Evolutionary conservation across 2,797 vertebrate species (phyloP).

Genomic region (Momotus momota): DNA sequence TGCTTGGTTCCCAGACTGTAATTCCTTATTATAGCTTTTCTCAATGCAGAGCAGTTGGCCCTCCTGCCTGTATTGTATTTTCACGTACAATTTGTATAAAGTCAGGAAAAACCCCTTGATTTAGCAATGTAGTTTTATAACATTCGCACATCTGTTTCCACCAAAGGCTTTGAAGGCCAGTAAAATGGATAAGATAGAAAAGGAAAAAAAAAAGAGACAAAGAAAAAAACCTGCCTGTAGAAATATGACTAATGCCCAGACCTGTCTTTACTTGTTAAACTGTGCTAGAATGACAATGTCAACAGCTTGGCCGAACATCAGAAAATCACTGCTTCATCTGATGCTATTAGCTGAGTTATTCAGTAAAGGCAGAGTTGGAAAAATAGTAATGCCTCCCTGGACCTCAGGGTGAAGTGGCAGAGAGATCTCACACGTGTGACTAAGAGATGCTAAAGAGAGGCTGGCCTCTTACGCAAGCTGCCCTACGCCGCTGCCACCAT

Average conservation of each 20-base stretch:
- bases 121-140: neutral
- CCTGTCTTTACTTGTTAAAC: slow-evolving; percentile 51
- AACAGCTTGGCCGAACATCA: slow-evolving; percentile 54
- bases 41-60: neutral
- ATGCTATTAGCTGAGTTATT: neutral
- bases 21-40: neutral
- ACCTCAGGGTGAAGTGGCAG: neutral
- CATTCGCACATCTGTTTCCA: slow-evolving; percentile 34
- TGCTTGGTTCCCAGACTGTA: neutral
- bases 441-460: neutral
- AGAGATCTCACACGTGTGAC: rapidly evolving
- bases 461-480: neutral
- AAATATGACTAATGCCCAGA: slow-evolving; percentile 10
- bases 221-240: neutral
- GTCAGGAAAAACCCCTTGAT: neutral
- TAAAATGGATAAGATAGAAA: neutral
- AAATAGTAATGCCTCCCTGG: neutral
- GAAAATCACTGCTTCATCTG: slow-evolving; percentile 40
- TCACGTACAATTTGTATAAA: neutral
- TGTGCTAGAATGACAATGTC: slow-evolving; percentile 6
- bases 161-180: neutral
- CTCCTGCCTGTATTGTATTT: neutral
- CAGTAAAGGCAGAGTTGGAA: slow-evolving; percentile 5
- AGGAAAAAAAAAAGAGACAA: neutral
- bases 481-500: neutral